phyloP scores from a whole-genome alignment of 2,888 invertebrate species.

The Aelia acuminata region DNA sequence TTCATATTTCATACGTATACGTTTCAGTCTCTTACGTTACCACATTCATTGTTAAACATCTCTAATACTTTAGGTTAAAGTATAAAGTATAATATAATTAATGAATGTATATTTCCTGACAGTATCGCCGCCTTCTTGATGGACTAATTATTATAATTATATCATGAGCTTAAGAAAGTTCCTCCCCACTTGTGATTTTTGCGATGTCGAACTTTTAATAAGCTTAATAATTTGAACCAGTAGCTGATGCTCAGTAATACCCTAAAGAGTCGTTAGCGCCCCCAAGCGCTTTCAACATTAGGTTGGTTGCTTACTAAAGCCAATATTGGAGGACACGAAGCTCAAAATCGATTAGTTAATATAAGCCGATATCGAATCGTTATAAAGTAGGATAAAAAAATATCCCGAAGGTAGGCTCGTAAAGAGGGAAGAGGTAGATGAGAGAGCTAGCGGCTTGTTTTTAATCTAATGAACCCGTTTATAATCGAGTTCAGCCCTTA shows the following conservation, averaged over 20 bases:
- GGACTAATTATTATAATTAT: no score
- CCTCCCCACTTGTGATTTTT: background rate
- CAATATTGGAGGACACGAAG: background rate
- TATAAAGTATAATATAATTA: background rate
- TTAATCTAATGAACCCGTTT: conserved; percentile 42
- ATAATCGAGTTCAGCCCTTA: conserved; percentile 36
- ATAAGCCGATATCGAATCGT: conserved; percentile 2
- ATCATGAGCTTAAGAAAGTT: background rate
- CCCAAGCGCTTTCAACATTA: background rate
- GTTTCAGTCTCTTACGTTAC: background rate
- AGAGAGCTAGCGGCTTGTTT: background rate
- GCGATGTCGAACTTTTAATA: background rate
- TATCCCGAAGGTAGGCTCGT: background rate
- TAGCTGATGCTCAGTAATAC: no score
- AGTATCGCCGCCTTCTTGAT: no score
- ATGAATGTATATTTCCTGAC: no score
- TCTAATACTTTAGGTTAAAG: no score
- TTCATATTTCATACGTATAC: no score
- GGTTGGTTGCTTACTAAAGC: background rate
- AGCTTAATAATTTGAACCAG: background rate
- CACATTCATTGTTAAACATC: no score
- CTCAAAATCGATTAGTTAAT: background rate
- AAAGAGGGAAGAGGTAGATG: background rate
- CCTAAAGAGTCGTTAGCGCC: background rate
- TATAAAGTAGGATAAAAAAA: conserved; percentile 36